Evolutionary conservation across 2,797 vertebrate species (phyloP).

Genomic region (Spheniscus humboldti): DNA sequence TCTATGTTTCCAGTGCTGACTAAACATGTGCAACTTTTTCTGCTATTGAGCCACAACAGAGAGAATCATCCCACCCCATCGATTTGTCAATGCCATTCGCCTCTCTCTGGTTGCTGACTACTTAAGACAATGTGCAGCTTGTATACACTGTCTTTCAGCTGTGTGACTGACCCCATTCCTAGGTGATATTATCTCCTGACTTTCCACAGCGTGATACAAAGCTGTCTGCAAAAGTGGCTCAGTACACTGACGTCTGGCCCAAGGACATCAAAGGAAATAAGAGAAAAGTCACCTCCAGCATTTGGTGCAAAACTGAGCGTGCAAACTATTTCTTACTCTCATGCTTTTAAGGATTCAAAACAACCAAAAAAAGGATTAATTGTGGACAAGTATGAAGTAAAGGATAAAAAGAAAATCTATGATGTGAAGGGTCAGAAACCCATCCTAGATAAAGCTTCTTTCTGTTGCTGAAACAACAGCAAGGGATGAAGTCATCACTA

Average conservation of each 20-base stretch:
- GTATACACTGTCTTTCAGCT: background rate
- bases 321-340: background rate
- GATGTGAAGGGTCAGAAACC: background rate
- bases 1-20: background rate
- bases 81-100: rapidly evolving
- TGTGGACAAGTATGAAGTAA: background rate
- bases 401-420: background rate
- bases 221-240: background rate
- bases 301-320: background rate
- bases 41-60: background rate
- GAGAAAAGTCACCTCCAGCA: background rate
- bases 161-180: background rate
- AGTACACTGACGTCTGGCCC: background rate
- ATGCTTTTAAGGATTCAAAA: background rate
- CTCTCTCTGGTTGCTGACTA: background rate
- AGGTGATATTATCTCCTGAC: background rate
- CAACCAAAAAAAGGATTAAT: background rate
- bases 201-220: background rate
- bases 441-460: background rate
- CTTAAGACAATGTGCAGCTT: background rate
- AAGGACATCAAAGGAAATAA: background rate
- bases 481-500: constrained; percentile 37
- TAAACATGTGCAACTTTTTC: background rate
- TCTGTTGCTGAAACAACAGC: constrained; percentile 15
- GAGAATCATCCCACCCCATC: background rate